Base-by-base conservation (phyloP, 2,888 invertebrate species). In the Pachymerium ferrugineum region DNA sequence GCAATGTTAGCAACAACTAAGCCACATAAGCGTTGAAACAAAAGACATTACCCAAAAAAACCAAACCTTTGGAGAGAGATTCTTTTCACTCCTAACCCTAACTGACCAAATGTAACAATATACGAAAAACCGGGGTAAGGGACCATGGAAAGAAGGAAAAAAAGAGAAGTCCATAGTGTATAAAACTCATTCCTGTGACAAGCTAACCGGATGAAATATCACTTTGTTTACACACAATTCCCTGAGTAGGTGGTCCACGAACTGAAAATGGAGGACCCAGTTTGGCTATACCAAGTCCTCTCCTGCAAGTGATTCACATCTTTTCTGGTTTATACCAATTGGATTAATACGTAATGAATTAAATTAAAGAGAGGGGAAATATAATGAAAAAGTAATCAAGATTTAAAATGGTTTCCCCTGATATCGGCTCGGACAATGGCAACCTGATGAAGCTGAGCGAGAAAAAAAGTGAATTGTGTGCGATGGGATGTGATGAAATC, bases 151-250 rank as follows among this genome's bases (percentile, higher is more conserved):
- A 12, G 16, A 38, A 5, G 19, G 14, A 19, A 62, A 62, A 62
- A 62, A 62, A 54, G 54, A 62, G 12, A 62, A 62, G 28, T 62
- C 25, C 8, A 62, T 62, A 62, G 62, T n/a, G n/a, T 62, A 38
- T 38, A 38, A 38, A 38, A 12, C 38, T 38, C 14, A 22, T 62
- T 22, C n/a, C 12, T 25, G 62, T 62, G 62, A 62, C 62, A 62
- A 62, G 62, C 62, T 25, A 25, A 5, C 25, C 25, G 62, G 62
- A 62, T 62, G 62, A 62, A 62, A 62, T 62, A 62, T 62, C 62
- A 62, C 62, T 62, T 62, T 62, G 62, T 62, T 62, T 62, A 62
- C 62, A 62, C 62, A 62, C 62, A 28, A 62, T 62, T 62, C 62
- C 62, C 62, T 10, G 47, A 19, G 19, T 47, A 47, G 47, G 62